Percentiles rank a stretch among this genome's conserved stretches.
Conservation (phyloP, 2,113 vertebrate genomes). For the Nerophis lumbriciformis region DNA sequence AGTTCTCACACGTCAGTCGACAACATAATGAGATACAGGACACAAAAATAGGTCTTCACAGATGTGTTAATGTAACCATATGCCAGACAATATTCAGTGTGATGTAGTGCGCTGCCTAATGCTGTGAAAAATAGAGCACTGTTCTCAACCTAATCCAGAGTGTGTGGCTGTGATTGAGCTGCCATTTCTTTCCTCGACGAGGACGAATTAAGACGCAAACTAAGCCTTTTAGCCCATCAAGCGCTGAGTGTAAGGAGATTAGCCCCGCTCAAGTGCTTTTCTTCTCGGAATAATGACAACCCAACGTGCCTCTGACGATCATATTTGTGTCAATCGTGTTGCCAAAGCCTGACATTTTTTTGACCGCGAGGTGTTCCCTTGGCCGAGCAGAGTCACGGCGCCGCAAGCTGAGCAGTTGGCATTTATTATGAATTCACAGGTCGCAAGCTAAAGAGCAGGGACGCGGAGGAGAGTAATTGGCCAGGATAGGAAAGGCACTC, state of each 20-base stretch:
- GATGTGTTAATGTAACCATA: too few species aligned
- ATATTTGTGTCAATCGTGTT: too few species aligned
- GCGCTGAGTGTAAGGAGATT: not conserved
- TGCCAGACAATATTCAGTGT: too few species aligned
- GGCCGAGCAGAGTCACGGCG: too few species aligned
- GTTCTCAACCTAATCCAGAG: not conserved
- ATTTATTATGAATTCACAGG: not conserved
- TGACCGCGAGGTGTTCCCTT: too few species aligned
- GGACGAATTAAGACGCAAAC: not conserved
- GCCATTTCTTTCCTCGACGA: not conserved
- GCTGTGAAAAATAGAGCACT: not conserved
- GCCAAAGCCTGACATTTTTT: too few species aligned
- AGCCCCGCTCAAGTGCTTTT: not conserved
- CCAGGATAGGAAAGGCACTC: slow-evolving; percentile 9
- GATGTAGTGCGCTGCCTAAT: too few species aligned
- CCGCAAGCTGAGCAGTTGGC: too few species aligned
- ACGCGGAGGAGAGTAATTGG: slow-evolving; percentile 1
- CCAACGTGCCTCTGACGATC: not conserved
- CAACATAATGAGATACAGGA: not conserved
- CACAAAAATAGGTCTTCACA: not conserved
- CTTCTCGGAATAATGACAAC: not conserved
- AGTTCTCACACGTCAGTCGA: not conserved
- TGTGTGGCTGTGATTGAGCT: not conserved
- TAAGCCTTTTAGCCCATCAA: slow-evolving; percentile 1
- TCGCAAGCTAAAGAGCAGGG: slow-evolving; percentile 4